These are phyloP conservation scores for Drosophila nigricruria DNA, from an alignment of 2,888 invertebrate genomes.

Conservation along the genomic window DNA sequence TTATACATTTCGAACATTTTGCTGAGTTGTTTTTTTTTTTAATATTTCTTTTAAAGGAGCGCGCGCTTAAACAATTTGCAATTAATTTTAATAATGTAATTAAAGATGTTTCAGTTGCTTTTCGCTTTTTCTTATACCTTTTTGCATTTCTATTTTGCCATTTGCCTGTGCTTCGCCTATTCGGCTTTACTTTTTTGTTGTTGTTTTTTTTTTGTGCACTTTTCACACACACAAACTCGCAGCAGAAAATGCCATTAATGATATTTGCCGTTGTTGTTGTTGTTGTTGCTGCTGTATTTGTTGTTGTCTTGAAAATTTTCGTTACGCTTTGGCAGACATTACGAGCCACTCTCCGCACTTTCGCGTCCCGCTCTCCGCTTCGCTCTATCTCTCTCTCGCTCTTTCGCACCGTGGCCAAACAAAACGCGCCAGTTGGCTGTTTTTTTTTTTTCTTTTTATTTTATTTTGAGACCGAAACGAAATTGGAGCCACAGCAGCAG, in stretches of 20 bases:
- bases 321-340: slow-evolving; percentile 80
- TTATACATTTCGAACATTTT: slow-evolving; percentile 29
- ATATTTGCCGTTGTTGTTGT: slow-evolving; percentile 49
- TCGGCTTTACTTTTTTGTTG: slow-evolving; percentile 47
- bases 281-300: slow-evolving; percentile 20
- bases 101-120: slow-evolving; percentile 29
- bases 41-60: not conserved
- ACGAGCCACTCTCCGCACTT: slow-evolving; percentile 76
- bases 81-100: slow-evolving; percentile 38
- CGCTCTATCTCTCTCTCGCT: not conserved
- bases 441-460: slow-evolving; percentile 10
- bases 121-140: slow-evolving; percentile 72
- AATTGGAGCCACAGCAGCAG: slow-evolving; percentile 35
- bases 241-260: slow-evolving; percentile 78
- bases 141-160: slow-evolving; percentile 62
- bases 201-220: slow-evolving; percentile 71
- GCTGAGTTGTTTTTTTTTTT: not conserved
- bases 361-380: slow-evolving; percentile 43
- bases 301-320: slow-evolving; percentile 65
- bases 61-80: slow-evolving; percentile 32
- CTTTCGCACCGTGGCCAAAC: slow-evolving; percentile 20
- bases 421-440: slow-evolving; percentile 32
- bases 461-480: slow-evolving; percentile 56
- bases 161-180: slow-evolving; percentile 29
- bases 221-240: slow-evolving; percentile 77